phyloP scores from a whole-genome alignment of 2,888 invertebrate genomes.

The Eretmocerus hayati region DNA sequence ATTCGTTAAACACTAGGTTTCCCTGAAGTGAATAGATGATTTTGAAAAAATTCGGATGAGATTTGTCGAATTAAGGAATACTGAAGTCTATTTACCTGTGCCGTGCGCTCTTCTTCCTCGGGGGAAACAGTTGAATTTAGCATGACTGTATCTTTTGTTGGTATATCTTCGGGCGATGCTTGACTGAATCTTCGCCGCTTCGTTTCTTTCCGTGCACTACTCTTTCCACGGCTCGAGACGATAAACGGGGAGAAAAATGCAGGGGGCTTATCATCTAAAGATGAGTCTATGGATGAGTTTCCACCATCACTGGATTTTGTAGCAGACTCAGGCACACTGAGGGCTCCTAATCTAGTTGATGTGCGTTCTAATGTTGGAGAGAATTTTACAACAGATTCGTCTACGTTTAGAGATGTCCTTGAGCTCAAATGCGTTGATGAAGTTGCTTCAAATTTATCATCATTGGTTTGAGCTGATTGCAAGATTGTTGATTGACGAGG shows the following conservation, averaged over 20 bases:
- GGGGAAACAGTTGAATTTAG: slow-evolving; percentile 33
- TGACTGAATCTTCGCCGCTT: slow-evolving; percentile 23
- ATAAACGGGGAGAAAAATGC: slow-evolving; percentile 50
- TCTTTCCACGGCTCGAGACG: slow-evolving; percentile 56
- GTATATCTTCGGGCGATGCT: slow-evolving; percentile 27
- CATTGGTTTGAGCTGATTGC: background rate
- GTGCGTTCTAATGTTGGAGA: background rate
- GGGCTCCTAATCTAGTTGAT: background rate
- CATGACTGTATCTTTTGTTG: slow-evolving; percentile 38
- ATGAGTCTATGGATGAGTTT: slow-evolving; percentile 5
- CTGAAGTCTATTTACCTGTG: slow-evolving; percentile 28
- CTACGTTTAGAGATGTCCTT: background rate
- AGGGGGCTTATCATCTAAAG: slow-evolving; percentile 18
- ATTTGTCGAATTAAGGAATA: no score
- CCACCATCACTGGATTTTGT: background rate
- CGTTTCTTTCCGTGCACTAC: slow-evolving; percentile 52
- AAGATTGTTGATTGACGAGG: slow-evolving; percentile 5
- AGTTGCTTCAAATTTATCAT: no score
- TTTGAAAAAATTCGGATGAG: background rate
- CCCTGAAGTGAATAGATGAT: no score
- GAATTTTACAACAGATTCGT: background rate
- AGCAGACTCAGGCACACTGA: background rate
- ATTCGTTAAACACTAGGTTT: no score
- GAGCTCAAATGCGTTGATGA: no score
- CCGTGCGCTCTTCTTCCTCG: slow-evolving; percentile 38